Evolutionary conservation across 2,797 vertebrate species (phyloP).

Genomic region (Knipowitschia caucasica): DNA sequence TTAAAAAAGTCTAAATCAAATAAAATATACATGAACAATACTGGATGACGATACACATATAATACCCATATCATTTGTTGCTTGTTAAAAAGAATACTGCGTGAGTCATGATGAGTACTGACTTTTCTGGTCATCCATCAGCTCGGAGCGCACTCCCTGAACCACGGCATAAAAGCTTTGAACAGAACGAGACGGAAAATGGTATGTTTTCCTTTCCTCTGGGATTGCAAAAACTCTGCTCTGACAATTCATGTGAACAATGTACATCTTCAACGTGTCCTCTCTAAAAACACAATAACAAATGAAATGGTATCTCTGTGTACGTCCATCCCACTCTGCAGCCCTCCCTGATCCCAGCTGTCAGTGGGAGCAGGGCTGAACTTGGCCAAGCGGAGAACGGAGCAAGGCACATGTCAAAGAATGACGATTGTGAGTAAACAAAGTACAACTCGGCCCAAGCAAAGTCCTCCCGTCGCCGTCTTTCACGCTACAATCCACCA

Average conservation of each 20-base stretch:
- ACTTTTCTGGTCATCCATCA: no score
- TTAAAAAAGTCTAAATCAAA: no score
- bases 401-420: conserved; percentile 75
- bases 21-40: no score
- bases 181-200: neutral
- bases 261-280: neutral
- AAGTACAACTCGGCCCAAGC: conserved; percentile 67
- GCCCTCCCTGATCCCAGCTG: conserved; percentile 58
- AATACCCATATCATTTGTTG: no score
- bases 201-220: neutral
- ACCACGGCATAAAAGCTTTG: no score
- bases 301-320: conserved; percentile 20
- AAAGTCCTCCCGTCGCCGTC: conserved; percentile 53
- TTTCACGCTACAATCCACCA: conserved; percentile 38
- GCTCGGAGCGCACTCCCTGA: no score
- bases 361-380: conserved; percentile 59
- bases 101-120: no score
- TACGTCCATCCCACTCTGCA: conserved; percentile 48
- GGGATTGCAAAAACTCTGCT: neutral
- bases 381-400: conserved; percentile 70
- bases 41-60: no score
- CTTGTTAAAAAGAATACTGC: no score
- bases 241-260: neutral
- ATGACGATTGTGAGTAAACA: conserved; percentile 71
- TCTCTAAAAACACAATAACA: neutral